Base-by-base conservation (phyloP, 1,140 invertebrate species). In the Leptonema lineaticorne region DNA sequence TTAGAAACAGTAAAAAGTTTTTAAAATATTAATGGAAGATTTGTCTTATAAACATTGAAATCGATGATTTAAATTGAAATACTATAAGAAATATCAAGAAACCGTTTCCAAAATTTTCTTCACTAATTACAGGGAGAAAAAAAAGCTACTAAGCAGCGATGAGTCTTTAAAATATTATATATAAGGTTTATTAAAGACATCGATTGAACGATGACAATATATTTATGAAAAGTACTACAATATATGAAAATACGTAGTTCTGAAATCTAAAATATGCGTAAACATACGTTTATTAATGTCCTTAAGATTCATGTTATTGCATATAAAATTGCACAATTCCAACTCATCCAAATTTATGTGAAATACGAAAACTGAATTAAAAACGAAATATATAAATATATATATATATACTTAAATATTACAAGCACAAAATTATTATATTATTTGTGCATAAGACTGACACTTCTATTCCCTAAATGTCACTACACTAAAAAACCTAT, bases 391-490 rank as follows among this genome's bases (percentile, higher is more conserved):
- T 48, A 48, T 48, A 33, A 6, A 33, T 33, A 33, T 33, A 33
- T 33, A 33, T 33, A 33, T 16, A 20, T 48, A 20, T n/a, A 48
- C 16, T 8, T n/a, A 48, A 5, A 14, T 5, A 16, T 48, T 16
- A 16, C 18, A 56, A 56, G 50, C 50, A 56, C 50, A 59, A 59
- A 33, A 3, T 33, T 59, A 28, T 27, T 30, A 30, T 11, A 28
- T 30, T 30, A 59, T 59, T 59, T 59, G 57, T 59, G 57, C 57
- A 59, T 59, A 33, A 6, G 28, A 59, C 29, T 46, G 16, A 46
- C 53, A 20, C 16, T 6, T 56, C 45, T 48, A 48, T 24, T 26
- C 6, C 3, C 26, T 56, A 57, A 27, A 11, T 57, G 5, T 53
- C 20, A 27, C 53, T 27, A 57, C 26, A 7, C 16, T 56, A 57